These are phyloP conservation scores for Liasis olivaceus DNA, from an alignment of 2,797 vertebrate species.

Conservation along the genomic window DNA sequence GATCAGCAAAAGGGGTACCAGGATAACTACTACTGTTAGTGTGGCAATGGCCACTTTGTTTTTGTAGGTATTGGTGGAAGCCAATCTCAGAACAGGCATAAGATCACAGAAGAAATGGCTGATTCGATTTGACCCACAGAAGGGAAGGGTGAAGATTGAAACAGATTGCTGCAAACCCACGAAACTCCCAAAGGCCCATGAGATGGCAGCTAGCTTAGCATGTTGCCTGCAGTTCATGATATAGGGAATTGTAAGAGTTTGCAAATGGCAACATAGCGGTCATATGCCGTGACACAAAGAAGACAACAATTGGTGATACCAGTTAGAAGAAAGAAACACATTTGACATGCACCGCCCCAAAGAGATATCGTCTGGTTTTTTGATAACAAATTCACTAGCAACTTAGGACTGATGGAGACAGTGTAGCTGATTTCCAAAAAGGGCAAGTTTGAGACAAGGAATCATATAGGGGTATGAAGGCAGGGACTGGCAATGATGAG, in stretches of 20 bases:
- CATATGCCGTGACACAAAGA: constrained; percentile 60
- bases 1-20: neutral
- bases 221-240: constrained; percentile 47
- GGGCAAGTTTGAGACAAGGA: neutral
- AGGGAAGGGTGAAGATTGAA: neutral
- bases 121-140: neutral
- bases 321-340: constrained; percentile 58
- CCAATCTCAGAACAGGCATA: neutral
- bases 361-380: constrained; percentile 43
- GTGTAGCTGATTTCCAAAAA: neutral
- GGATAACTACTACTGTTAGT: neutral
- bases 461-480: neutral
- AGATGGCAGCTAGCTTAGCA: constrained; percentile 31
- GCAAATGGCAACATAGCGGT: constrained; percentile 56
- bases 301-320: constrained; percentile 63
- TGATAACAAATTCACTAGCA: neutral
- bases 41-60: neutral
- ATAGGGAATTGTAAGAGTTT: constrained; percentile 49
- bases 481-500: neutral
- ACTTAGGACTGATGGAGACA: neutral
- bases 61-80: neutral
- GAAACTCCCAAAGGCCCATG: constrained; percentile 53
- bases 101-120: neutral
- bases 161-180: constrained; percentile 44
- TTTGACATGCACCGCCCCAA: constrained; percentile 50